Base-by-base conservation (phyloP, 1,140 invertebrate genomes). In the Rhopalosiphum maidis region DNA sequence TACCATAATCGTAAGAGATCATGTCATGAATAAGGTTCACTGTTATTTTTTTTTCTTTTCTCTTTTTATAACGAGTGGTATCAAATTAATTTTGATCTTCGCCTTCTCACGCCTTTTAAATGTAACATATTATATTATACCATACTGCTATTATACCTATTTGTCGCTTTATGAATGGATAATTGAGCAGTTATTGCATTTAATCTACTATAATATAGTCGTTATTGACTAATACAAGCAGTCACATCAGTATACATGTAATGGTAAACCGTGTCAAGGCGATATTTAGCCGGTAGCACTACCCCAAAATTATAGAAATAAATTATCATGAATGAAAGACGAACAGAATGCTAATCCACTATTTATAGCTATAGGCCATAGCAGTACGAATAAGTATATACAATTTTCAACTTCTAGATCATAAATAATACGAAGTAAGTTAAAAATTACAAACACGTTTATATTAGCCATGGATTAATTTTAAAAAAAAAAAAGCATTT, bases 181-280 rank as follows among this genome's bases (percentile, higher is more conserved):
- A 86, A 46, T 86, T 86, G 85, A 86, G 43, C 43, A 41, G 85
- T 46, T 43, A 86, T 86, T 41, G 41, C 85, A 41, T 86, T 86
- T 86, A 86, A 86, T 86, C 85, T 46, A 86, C 85, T 43, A 85
- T 43, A 46, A 43, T 30, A n/a, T 46, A 25, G 43, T 43, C 43
- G 25, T 86, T 86, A 86, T 86, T 86, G 41, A 86, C 41, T 86
- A 86, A 41, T 86, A 46, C 85, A 43, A 25, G 85, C 25, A 86
- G 43, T 30, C 30, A 30, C 85, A 18, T 77, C n/a, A 77, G 85
- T 46, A n/a, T 30, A 46, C 85, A 46, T 6, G 46, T 46, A 30
- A 30, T 86, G 43, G 85, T 25, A 48, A 86, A 86, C 43, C 41
- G 30, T 86, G 85, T 86, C 85, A 86, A 86, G 85, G 85, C 15